These are phyloP conservation scores for Hyaena hyaena DNA, from an alignment of 2,113 vertebrate species.

Conservation along the genomic window DNA sequence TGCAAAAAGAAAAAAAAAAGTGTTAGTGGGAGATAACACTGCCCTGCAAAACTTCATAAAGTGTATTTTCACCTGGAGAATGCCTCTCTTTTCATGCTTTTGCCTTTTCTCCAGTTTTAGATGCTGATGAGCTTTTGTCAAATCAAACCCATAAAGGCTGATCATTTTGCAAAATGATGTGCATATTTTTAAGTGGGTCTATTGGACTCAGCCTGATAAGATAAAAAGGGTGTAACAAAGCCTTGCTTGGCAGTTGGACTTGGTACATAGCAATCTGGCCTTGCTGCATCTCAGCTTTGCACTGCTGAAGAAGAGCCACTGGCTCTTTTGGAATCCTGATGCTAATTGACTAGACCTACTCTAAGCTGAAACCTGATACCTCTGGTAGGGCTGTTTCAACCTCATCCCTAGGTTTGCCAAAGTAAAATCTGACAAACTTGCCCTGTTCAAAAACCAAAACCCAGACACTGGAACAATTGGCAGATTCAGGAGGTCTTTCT, in stretches of 20 bases:
- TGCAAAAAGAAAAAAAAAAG: neutral
- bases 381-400: neutral
- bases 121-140: slow-evolving; percentile 8
- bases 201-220: neutral
- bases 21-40: neutral
- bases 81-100: too few species aligned
- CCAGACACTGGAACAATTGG: neutral
- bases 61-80: too few species aligned
- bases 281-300: neutral
- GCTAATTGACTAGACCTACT: neutral
- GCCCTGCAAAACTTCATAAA: too few species aligned
- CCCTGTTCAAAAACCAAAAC: neutral
- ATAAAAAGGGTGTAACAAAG: neutral
- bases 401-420: neutral
- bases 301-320: neutral
- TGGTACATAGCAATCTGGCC: neutral
- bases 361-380: neutral
- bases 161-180: neutral
- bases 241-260: neutral
- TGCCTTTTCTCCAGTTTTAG: neutral
- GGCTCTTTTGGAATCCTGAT: neutral
- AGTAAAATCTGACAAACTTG: neutral
- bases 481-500: neutral
- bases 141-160: neutral
- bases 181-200: neutral